Evolutionary conservation across 2,888 invertebrate species (phyloP).

Genomic region (Globia sparganii): DNA sequence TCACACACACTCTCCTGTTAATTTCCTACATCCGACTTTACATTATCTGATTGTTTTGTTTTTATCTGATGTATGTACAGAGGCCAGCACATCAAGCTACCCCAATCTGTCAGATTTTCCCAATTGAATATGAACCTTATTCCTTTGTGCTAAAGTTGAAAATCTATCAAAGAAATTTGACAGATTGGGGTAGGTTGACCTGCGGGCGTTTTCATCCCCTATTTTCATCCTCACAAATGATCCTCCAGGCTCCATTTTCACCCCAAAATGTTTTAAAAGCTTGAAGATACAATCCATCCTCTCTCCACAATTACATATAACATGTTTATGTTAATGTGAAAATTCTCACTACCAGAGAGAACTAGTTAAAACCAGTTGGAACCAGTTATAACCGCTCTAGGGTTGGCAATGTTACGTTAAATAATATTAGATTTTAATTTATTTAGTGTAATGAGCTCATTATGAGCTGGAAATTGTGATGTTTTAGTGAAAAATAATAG

Average conservation of each 20-base stretch:
- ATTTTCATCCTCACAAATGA: not conserved
- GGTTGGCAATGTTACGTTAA: conserved; percentile 37
- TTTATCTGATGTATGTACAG: no score
- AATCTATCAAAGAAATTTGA: no score
- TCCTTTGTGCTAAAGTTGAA: no score
- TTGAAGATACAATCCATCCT: conserved; percentile 37
- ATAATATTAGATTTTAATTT: conserved; percentile 40
- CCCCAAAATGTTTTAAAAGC: not conserved
- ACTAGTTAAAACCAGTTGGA: conserved; percentile 62
- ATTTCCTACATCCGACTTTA: no score
- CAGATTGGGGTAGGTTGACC: no score
- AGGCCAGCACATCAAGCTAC: no score
- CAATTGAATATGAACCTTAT: no score
- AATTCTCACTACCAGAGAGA: conserved; percentile 48
- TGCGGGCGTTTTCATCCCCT: not conserved
- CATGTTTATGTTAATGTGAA: conserved; percentile 59
- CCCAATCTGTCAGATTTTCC: no score
- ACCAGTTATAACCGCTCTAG: conserved; percentile 49
- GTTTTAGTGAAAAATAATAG: conserved; percentile 5
- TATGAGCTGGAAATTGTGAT: conserved; percentile 6
- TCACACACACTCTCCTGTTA: no score
- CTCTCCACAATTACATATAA: conserved; percentile 35
- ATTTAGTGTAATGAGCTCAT: conserved; percentile 5
- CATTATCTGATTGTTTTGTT: no score
- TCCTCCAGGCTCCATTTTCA: not conserved